Percentiles rank a stretch among this genome's conserved stretches.
These are phyloP conservation scores for Myotis davidii DNA, from an alignment of 2,113 vertebrate species.

Conservation along the genomic window DNA sequence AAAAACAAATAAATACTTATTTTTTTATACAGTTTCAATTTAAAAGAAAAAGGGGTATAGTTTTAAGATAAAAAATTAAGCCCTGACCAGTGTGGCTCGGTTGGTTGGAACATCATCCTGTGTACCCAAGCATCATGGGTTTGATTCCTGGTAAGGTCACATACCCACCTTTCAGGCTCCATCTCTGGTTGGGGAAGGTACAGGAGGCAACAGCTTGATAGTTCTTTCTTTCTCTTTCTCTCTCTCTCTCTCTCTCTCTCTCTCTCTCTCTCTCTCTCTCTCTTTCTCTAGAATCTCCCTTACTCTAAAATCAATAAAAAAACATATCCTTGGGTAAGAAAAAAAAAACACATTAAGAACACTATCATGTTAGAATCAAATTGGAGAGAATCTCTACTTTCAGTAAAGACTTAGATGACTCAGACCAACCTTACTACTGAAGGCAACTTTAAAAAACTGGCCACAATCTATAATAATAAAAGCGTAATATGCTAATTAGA, in stretches of 20 bases:
- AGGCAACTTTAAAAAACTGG: background rate
- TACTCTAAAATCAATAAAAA: background rate
- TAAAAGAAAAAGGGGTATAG: background rate
- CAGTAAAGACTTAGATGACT: background rate
- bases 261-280: no score
- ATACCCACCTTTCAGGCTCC: background rate
- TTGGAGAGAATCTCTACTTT: background rate
- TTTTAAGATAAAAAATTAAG: background rate
- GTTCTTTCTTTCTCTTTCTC: background rate
- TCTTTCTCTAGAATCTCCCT: no score
- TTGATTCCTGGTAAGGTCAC: background rate
- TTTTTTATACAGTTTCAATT: background rate
- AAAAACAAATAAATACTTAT: background rate
- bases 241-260: no score
- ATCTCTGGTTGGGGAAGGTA: background rate
- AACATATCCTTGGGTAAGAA: background rate
- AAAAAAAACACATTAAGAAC: background rate
- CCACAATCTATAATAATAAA: no score
- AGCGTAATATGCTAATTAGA: no score
- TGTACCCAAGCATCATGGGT: background rate
- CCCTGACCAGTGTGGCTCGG: no score
- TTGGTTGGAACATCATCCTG: no score
- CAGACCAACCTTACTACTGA: background rate
- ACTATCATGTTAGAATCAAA: background rate
- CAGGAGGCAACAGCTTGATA: background rate